Evolutionary conservation across 2,888 invertebrate species (phyloP).

Genomic region (Apamea monoglypha): DNA sequence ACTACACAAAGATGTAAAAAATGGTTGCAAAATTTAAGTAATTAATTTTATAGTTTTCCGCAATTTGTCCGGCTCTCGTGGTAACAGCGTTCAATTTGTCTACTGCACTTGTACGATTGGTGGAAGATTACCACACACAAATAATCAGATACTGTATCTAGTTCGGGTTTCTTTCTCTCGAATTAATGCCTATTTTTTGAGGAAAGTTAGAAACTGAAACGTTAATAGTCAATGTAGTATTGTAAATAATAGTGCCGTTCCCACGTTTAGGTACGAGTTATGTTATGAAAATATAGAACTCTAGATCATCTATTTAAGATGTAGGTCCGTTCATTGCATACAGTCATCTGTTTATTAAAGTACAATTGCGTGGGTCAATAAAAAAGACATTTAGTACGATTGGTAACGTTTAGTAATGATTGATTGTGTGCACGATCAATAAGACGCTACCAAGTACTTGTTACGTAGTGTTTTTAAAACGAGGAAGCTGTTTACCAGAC

Average conservation of each 20-base stretch:
- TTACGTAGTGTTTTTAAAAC: conserved; percentile 25
- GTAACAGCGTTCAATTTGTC: conserved; percentile 36
- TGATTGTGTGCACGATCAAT: conserved; percentile 68
- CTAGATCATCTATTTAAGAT: conserved; percentile 39
- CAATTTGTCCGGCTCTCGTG: not conserved
- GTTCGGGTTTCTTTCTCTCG: not conserved
- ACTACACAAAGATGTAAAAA: not conserved
- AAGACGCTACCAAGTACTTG: conserved; percentile 36
- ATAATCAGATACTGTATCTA: conserved; percentile 21
- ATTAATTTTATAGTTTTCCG: not conserved
- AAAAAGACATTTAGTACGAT: conserved; percentile 79
- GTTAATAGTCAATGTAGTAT: not conserved
- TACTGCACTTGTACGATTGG: conserved; percentile 54
- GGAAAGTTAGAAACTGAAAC: not conserved
- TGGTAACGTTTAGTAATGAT: conserved; percentile 72
- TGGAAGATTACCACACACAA: conserved; percentile 38
- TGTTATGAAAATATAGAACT: conserved; percentile 24
- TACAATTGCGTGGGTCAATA: conserved; percentile 83
- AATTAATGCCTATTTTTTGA: not conserved
- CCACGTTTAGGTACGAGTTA: not conserved
- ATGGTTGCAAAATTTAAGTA: not conserved
- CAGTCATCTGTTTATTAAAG: conserved; percentile 69
- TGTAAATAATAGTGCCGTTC: not conserved
- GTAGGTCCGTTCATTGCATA: conserved; percentile 41
- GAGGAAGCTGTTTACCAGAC: conserved; percentile 43